Conservation (phyloP, 2,797 vertebrate genomes). For the Schizopygopsis pylzovi region DNA sequence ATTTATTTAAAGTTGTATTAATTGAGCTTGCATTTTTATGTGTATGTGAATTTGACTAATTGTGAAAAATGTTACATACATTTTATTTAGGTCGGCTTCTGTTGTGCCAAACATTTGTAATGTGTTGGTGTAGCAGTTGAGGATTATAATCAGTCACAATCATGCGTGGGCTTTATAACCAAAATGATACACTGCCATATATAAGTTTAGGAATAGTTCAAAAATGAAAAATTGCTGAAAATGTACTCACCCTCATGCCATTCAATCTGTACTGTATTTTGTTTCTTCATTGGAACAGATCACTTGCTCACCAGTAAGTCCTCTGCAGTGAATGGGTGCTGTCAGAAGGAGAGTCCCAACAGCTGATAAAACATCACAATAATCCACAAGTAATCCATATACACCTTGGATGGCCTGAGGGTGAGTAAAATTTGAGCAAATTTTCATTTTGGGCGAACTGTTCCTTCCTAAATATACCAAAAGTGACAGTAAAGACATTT, state of each 20-base stretch:
- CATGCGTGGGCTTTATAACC: background rate
- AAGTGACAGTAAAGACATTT: background rate
- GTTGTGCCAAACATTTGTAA: background rate
- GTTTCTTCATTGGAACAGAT: too few relatives aligned
- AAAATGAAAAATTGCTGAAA: too few relatives aligned
- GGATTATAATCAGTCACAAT: background rate
- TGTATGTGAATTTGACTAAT: background rate
- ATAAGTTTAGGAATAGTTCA: background rate
- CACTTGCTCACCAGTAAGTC: too few relatives aligned
- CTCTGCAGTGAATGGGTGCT: too few relatives aligned
- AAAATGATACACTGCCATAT: background rate
- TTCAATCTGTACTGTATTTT: too few relatives aligned
- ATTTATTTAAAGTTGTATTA: background rate
- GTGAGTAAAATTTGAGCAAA: too few relatives aligned
- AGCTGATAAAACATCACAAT: too few relatives aligned
- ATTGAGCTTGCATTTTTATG: background rate
- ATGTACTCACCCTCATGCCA: too few relatives aligned
- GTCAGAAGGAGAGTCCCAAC: too few relatives aligned
- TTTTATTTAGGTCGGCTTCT: background rate
- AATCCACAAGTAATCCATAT: too few relatives aligned
- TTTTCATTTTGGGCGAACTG: too few relatives aligned
- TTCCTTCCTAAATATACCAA: background rate
- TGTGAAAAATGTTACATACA: background rate
- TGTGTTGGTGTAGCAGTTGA: background rate
- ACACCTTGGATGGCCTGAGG: too few relatives aligned